Base-by-base conservation (phyloP, 1,140 invertebrate species). In the Hermetia illucens region DNA sequence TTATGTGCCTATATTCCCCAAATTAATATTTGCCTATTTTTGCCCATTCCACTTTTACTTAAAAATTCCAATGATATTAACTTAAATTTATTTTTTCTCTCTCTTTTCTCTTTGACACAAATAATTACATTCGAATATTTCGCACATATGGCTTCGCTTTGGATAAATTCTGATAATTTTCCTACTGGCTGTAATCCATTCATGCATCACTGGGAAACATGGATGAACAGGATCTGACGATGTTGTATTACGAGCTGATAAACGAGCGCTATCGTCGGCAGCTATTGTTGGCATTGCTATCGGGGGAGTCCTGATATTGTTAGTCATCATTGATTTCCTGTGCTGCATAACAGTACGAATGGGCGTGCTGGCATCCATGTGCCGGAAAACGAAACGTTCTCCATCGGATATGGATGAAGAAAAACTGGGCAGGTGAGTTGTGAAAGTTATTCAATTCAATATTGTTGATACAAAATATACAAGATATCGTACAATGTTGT, bases 241-340 rank as follows among this genome's bases (percentile, higher is more conserved):
- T 38, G 63, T 70, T 21, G 65, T 74, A 29, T 57, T 66, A 41
- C 52, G 65, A 39, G 65, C 69, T 29, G 63, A 72, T 34, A 62
- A 67, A 30, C 69, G 75, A 40, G 55, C 73, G 9, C 66, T 85
- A 34, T 82, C 79, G 33, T 83, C 77, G 50, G 72, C 72, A 17
- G 68, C 79, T 25, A 81, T 90, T 45, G 77, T 88, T 44, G 79
- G 78, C 42, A 75, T 87, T 37, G 79, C 83, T 6, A 64, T 87
- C 31, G 75, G 71, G 27, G 71, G 75, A 31, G 66, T 87, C 9
- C 61, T 88, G 22, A 52, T 87, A 39, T 69, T 85, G 36, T 65
- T 87, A 21, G 65, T 88, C 42, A 68, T 88, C 40, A 72, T 86
- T 41, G 85, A 90, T 55, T 61, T 86, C 1, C 68, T 80, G 2